Conservation (phyloP, 2,888 invertebrate species). For the Diaphora mendica region DNA sequence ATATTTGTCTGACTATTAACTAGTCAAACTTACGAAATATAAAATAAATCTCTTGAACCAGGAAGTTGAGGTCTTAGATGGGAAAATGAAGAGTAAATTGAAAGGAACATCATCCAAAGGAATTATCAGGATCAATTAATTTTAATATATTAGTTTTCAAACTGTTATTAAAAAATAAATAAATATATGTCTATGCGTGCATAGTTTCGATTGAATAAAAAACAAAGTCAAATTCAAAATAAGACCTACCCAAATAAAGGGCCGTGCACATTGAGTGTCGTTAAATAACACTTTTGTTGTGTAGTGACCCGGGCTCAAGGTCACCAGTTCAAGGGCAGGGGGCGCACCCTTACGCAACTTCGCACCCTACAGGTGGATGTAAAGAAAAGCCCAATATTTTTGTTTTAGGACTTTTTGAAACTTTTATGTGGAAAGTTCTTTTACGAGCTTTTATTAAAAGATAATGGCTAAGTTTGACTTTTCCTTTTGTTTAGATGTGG, state of each 20-base stretch:
- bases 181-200: not conserved
- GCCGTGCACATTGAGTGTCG: conserved; percentile 50
- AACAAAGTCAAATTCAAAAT: conserved; percentile 16
- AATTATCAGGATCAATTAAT: too few relatives aligned
- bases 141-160: too few relatives aligned
- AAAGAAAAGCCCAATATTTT: conserved; percentile 40
- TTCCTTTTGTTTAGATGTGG: not conserved
- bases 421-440: conserved; percentile 5
- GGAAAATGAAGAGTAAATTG: not conserved
- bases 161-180: not conserved
- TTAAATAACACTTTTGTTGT: conserved; percentile 59
- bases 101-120: not conserved
- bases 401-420: conserved; percentile 24
- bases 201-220: not conserved
- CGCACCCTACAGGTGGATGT: conserved; percentile 63
- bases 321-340: conserved; percentile 71
- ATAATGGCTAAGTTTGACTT: not conserved
- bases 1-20: too few relatives aligned
- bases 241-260: conserved; percentile 47
- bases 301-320: conserved; percentile 72
- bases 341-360: conserved; percentile 61
- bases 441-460: conserved; percentile 3
- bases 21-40: not conserved
- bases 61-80: not conserved
- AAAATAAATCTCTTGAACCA: not conserved